A percentile compares a stretch with the other conserved stretches of the same genome.
phyloP scores from a whole-genome alignment of 1,140 invertebrate genomes.

The Neodiprion lecontei region DNA sequence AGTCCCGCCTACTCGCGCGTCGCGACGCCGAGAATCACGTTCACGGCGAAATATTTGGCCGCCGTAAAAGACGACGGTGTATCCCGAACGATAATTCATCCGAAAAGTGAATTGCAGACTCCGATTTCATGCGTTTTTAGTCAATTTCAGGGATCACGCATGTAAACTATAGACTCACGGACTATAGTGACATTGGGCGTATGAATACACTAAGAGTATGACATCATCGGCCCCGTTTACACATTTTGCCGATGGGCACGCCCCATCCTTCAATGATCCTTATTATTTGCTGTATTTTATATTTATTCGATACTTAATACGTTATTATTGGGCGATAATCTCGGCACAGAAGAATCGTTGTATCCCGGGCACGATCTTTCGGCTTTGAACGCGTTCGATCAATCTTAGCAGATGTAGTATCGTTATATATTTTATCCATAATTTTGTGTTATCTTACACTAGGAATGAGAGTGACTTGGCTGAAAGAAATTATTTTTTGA shows the following conservation, averaged over 20 bases:
- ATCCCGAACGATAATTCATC: background rate
- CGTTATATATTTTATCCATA: too few relatives aligned
- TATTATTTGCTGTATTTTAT: background rate
- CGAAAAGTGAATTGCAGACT: too few relatives aligned
- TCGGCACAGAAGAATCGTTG: background rate
- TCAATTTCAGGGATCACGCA: background rate
- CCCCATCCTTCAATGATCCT: constrained; percentile 39
- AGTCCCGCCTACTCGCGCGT: constrained; percentile 16
- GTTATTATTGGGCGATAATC: background rate
- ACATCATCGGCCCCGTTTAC: constrained; percentile 50
- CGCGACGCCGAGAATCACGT: too few relatives aligned
- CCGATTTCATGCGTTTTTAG: background rate
- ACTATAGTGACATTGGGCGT: constrained; percentile 28
- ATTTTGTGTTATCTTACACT: too few relatives aligned
- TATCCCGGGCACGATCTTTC: background rate
- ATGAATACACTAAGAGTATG: constrained; percentile 44
- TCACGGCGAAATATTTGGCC: background rate
- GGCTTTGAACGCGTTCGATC: too few relatives aligned
- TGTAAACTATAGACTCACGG: background rate
- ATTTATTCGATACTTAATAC: background rate
- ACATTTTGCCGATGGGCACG: constrained; percentile 46
- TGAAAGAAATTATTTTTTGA: too few relatives aligned
- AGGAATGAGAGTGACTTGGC: too few relatives aligned
- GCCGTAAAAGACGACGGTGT: background rate
- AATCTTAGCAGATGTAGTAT: too few relatives aligned